Evolutionary conservation across 23 tunicate genomes (phyloP).

Genomic region (Phallusia fumigata): DNA sequence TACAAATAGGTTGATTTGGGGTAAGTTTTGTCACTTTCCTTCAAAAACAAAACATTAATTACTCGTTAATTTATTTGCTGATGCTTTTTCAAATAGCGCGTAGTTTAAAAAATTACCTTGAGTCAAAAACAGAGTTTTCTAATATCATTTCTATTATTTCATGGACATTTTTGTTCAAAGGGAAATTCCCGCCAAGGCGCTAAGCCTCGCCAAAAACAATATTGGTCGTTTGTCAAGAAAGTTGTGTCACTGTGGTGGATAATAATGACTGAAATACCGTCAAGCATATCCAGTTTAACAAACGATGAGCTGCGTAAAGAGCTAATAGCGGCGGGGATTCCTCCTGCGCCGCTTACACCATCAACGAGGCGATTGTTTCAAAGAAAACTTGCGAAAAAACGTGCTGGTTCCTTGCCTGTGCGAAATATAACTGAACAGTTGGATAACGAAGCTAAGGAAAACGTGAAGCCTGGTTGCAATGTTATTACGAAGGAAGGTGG

Average conservation of each 20-base stretch:
- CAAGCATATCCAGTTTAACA: constrained; percentile 29
- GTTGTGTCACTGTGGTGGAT: neutral
- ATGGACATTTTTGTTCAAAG: neutral
- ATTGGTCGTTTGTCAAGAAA: no score
- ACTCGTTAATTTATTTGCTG: no score
- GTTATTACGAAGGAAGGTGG: neutral
- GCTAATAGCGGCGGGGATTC: constrained; percentile 50
- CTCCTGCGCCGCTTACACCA: constrained; percentile 72
- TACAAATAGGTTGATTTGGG: no score
- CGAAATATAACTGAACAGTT: neutral
- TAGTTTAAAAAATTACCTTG: no score
- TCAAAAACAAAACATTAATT: no score
- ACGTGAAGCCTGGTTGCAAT: neutral
- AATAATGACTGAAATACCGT: constrained; percentile 43
- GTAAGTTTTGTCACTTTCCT: no score
- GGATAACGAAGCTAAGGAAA: neutral
- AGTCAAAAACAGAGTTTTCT: no score
- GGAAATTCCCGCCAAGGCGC: constrained; percentile 5
- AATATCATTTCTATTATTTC: neutral
- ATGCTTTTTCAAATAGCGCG: no score
- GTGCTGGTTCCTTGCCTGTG: neutral
- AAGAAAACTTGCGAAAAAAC: constrained; percentile 43
- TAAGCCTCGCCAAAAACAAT: neutral
- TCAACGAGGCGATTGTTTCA: constrained; percentile 54
- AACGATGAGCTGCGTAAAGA: constrained; percentile 51